phyloP scores from a whole-genome alignment of 2,797 vertebrate species.

The Corythornis leucogaster region DNA sequence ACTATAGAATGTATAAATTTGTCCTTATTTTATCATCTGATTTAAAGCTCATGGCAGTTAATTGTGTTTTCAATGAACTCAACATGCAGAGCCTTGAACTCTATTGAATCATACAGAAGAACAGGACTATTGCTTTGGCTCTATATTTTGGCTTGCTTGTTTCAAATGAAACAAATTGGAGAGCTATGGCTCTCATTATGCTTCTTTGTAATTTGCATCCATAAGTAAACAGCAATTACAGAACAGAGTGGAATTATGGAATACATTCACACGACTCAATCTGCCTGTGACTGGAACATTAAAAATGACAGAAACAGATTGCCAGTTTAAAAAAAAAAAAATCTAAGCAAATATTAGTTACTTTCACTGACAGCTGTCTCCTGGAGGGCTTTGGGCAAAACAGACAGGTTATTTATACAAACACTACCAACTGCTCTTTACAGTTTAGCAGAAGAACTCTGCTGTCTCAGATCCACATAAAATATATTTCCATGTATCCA shows the following conservation, averaged over 20 bases:
- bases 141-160: neutral
- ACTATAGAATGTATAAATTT: neutral
- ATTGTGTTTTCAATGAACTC: neutral
- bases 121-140: neutral
- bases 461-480: neutral
- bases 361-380: neutral
- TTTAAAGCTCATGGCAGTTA: neutral
- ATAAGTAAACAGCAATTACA: constrained; percentile 14
- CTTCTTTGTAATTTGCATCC: constrained; percentile 11
- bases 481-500: neutral
- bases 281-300: neutral
- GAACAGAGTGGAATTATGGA: neutral
- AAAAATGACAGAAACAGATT: neutral
- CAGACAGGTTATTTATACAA: neutral
- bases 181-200: neutral
- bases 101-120: neutral
- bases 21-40: neutral
- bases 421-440: neutral
- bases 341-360: neutral
- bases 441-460: neutral
- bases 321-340: neutral
- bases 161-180: constrained; percentile 32
- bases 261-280: neutral
- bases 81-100: neutral
- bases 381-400: neutral